Base-by-base conservation (phyloP, 2,888 invertebrate species). In the Andrena bucephala region DNA sequence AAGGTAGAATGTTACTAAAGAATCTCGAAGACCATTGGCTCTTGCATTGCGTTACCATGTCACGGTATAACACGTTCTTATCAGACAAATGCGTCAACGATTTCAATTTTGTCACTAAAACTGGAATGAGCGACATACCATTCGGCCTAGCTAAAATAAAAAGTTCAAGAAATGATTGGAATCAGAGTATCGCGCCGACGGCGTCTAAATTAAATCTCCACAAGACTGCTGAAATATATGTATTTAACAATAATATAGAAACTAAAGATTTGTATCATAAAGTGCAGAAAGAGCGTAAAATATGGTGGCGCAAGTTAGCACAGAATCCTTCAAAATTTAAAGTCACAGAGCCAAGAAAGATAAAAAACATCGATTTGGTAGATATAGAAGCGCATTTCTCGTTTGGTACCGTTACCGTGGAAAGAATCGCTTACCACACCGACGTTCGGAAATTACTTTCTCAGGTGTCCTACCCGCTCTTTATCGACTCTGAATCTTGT, bases 251-350 rank as follows among this genome's bases (percentile, higher is more conserved):
- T 31, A 84, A 87, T n/a, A 93, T 94, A 62, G 92, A 94, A 67
- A 94, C 95, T 0, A 95, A 95, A 90, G 96, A 96, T 86, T 95
- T 96, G 91, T 97, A 97, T 92, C 96, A 97, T 90, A 96, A 96
- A 87, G 96, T 97, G 95, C 97, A 97, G 91, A 95, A 96, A 82
- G 96, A 97, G 90, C 95, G 97, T 75, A 97, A 97, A 92, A 96
- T 96, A 88, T 98, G 98, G 97, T 98, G 98, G 98, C 96, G 97
- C 94, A 97, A 96, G 93, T 96, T 96, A 85, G 89, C 90, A n/a
- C 91, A 90, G 72, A 83, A 90, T 67, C 97, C 98, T 16, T 96
- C 97, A 79, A 94, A 96, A 66, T 97, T 97, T 93, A 92, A 94
- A 57, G 92, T 97, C 8, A 95, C 95, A 67, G 97, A 97, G 89